These are phyloP conservation scores for Sarcophaga caerulescens DNA, from an alignment of 2,888 invertebrate species.

Conservation along the genomic window DNA sequence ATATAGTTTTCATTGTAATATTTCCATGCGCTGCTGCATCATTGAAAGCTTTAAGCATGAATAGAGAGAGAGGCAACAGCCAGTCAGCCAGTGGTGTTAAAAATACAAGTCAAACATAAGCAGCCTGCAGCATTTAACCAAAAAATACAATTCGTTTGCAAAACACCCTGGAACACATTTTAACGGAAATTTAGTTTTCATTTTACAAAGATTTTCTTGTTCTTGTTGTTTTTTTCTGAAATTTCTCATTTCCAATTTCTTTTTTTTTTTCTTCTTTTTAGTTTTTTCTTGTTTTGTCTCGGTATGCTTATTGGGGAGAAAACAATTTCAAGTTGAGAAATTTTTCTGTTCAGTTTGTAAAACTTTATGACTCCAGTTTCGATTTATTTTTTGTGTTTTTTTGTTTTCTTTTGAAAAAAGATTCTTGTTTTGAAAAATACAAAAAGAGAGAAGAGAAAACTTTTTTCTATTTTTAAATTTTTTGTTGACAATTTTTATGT, in stretches of 20 bases:
- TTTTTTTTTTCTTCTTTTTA: neutral
- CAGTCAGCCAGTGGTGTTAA: neutral
- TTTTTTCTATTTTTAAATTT: too few relatives aligned
- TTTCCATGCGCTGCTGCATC: neutral
- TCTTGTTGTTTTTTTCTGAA: neutral
- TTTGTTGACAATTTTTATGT: slow-evolving; percentile 53
- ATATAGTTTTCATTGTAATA: slow-evolving; percentile 39
- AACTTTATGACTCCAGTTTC: too few relatives aligned
- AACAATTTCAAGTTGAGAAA: neutral
- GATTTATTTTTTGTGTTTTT: too few relatives aligned
- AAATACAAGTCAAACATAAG: neutral
- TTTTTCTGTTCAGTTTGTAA: too few relatives aligned
- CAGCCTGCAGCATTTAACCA: slow-evolving; percentile 33
- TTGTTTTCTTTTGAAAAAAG: neutral
- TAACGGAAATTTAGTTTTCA: slow-evolving; percentile 47
- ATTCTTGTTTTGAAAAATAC: slow-evolving; percentile 13
- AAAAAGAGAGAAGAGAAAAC: neutral
- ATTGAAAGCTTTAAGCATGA: neutral
- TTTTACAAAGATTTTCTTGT: neutral
- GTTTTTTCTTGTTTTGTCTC: neutral
- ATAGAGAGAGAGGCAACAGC: neutral
- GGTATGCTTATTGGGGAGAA: too few relatives aligned
- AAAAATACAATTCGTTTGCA: slow-evolving; percentile 19
- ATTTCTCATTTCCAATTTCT: neutral
- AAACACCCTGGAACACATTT: slow-evolving; percentile 24